These are phyloP conservation scores for Pediacus dermestoides DNA, from an alignment of 2,888 invertebrate species.

Conservation along the genomic window DNA sequence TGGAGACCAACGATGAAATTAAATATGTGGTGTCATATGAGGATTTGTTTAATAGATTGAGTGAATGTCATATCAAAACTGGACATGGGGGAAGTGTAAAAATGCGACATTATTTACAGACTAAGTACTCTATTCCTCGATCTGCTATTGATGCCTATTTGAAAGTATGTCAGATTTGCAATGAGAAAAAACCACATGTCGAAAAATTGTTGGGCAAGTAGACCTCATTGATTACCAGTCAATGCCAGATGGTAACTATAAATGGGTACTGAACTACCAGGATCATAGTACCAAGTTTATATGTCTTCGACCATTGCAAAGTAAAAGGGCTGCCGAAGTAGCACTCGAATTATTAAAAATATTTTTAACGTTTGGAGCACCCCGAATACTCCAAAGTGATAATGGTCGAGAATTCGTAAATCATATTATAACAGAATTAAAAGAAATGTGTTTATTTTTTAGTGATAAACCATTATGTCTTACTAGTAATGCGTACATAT, in stretches of 20 bases:
- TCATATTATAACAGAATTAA: constrained; percentile 27
- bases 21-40: too few species aligned
- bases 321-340: constrained; percentile 16
- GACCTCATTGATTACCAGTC: constrained; percentile 20
- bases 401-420: constrained; percentile 32
- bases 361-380: constrained; percentile 23
- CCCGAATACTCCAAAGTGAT: constrained; percentile 21
- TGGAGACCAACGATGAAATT: too few species aligned
- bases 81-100: constrained; percentile 3
- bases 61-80: background rate
- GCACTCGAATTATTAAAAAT: constrained; percentile 18
- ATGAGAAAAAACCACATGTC: constrained; percentile 18
- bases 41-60: too few species aligned
- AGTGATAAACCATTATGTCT: too few species aligned
- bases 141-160: constrained; percentile 15
- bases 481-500: too few species aligned
- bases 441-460: constrained; percentile 24
- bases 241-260: constrained; percentile 15
- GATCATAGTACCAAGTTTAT: constrained; percentile 20
- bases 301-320: constrained; percentile 14
- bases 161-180: constrained; percentile 16
- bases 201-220: too few species aligned
- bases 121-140: constrained; percentile 13
- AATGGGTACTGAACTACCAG: constrained; percentile 21
- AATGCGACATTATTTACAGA: background rate